These are phyloP conservation scores for Rissa tridactyla DNA, from an alignment of 2,113 vertebrate genomes.

Conservation along the genomic window DNA sequence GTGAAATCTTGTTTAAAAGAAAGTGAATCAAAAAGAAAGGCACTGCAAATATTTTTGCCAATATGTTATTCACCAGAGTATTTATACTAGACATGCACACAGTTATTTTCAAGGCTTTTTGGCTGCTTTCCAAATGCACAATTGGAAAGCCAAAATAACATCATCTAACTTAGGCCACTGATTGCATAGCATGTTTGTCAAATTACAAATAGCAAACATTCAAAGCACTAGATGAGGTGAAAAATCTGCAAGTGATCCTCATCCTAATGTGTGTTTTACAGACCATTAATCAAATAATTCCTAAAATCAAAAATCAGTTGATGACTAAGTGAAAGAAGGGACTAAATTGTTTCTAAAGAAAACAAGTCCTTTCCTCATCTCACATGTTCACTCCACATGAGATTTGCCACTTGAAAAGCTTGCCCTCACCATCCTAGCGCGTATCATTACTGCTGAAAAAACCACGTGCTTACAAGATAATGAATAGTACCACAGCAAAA, in stretches of 20 bases:
- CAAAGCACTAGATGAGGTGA: background rate
- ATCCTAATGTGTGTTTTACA: background rate
- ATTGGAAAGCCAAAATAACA: background rate
- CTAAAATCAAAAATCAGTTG: background rate
- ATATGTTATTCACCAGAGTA: background rate
- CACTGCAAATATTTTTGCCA: constrained; percentile 3
- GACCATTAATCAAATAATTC: background rate
- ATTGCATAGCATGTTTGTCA: background rate
- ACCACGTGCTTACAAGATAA: background rate
- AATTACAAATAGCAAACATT: background rate
- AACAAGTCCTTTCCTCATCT: background rate
- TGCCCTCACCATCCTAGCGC: background rate
- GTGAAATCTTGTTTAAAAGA: background rate
- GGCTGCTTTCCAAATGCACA: background rate
- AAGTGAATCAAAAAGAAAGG: background rate
- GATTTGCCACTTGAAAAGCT: background rate
- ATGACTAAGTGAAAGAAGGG: background rate
- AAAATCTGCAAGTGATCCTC: background rate
- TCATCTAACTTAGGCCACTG: background rate
- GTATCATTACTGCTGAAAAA: background rate
- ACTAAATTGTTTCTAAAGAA: background rate
- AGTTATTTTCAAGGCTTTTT: background rate
- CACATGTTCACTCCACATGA: background rate
- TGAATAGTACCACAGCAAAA: background rate
- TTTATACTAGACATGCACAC: background rate